Conservation (phyloP, 2,113 vertebrate genomes). For the Bostrychus sinensis region DNA sequence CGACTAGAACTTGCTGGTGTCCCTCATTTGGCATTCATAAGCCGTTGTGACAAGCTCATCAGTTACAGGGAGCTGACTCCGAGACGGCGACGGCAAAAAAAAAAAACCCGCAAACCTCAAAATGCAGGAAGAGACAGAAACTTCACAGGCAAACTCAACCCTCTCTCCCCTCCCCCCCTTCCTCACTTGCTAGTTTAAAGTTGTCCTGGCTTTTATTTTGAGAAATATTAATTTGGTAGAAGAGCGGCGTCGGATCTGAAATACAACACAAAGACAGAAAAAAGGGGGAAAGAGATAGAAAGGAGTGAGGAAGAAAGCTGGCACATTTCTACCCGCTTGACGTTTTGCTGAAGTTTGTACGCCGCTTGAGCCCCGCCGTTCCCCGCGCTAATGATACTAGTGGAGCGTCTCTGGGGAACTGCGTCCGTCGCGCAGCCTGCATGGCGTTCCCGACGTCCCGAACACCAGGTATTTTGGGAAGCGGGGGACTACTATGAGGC, state of each 20-base stretch:
- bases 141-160: constrained; percentile 72
- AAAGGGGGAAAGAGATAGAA: constrained; percentile 53
- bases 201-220: constrained; percentile 87
- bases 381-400: constrained; percentile 85
- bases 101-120: constrained; percentile 76
- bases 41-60: constrained; percentile 80
- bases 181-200: constrained; percentile 81
- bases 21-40: constrained; percentile 69
- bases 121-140: constrained; percentile 71
- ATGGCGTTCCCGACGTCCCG: constrained; percentile 71
- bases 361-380: constrained; percentile 81
- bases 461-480: constrained; percentile 82
- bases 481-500: constrained; percentile 73
- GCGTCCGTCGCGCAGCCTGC: constrained; percentile 73
- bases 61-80: constrained; percentile 72
- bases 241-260: constrained; percentile 69
- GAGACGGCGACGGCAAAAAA: constrained; percentile 72
- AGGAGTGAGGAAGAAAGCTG: constrained; percentile 58
- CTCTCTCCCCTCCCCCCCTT: constrained; percentile 51
- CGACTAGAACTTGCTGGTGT: constrained; percentile 19
- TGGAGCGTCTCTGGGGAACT: constrained; percentile 81
- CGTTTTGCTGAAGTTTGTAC: constrained; percentile 87
- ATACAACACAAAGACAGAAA: constrained; percentile 69
- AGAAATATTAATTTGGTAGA: constrained; percentile 85
- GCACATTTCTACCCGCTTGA: constrained; percentile 81